Percentiles rank a stretch among this genome's conserved stretches.
phyloP scores from a whole-genome alignment of 2,113 vertebrate species.

The Tenebrosternarchus preto region DNA sequence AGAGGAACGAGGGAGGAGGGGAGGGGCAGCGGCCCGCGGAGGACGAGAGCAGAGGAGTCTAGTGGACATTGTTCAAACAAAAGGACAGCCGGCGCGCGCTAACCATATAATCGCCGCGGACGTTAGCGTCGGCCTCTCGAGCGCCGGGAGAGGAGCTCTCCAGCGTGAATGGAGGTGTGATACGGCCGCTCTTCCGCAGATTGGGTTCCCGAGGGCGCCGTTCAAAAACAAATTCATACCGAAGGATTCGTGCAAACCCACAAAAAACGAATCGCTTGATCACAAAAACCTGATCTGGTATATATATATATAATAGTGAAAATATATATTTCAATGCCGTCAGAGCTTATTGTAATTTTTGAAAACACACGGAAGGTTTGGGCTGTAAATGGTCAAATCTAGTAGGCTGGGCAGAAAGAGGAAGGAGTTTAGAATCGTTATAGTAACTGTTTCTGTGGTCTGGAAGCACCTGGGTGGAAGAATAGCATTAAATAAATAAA shows the following conservation, averaged over 20 bases:
- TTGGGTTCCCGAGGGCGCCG: constrained; percentile 6
- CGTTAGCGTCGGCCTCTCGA: constrained; percentile 35
- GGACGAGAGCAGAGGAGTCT: constrained; percentile 44
- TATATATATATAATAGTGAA: too few relatives aligned
- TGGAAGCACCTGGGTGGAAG: not conserved
- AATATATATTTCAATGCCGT: constrained; percentile 3
- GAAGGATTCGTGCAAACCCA: not conserved
- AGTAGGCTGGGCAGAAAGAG: not conserved
- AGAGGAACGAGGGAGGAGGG: constrained; percentile 35
- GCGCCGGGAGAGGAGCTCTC: constrained; percentile 40
- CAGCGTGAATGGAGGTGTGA: constrained; percentile 47
- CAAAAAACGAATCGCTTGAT: not conserved
- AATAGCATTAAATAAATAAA: not conserved
- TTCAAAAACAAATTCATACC: not conserved
- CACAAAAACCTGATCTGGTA: too few relatives aligned
- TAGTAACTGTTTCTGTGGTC: not conserved
- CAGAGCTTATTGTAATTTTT: not conserved
- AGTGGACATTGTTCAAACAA: constrained; percentile 43
- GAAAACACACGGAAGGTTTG: not conserved
- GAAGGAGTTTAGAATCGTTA: not conserved
- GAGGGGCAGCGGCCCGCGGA: constrained; percentile 12
- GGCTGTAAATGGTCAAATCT: not conserved
- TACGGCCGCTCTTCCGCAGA: constrained; percentile 27
- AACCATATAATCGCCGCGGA: constrained; percentile 37
- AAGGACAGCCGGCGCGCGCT: constrained; percentile 26